Evolutionary conservation across 2,888 invertebrate genomes (phyloP), one percentile per base, ranked within the genome.

Genomic region (Lycocerus yunnanus): DNA sequence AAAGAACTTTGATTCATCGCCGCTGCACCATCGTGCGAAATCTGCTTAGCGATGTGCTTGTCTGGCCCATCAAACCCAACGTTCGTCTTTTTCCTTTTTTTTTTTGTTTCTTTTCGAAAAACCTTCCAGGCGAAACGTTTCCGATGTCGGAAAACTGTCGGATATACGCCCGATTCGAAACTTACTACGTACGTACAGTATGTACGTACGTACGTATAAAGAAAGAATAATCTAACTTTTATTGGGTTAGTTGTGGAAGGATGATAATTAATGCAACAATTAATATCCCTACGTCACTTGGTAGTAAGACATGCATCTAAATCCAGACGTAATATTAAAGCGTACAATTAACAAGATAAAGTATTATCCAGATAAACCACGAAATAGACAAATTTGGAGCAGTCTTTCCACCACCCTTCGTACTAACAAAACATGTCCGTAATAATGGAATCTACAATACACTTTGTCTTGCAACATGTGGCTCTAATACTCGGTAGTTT

Each of bases 401-500:
- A 69, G 73, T 71, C 73, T 65, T 76, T 73, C 69, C 73, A 70
- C 72, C 73, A 72, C 66, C 73, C 73, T 66, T 76, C 66, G 69
- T 73, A 66, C 65, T 71, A 76, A 71, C 76, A 76, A 76, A 76
- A 74, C 76, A 74, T 76, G 71, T 74, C 80, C 76, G 80, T 78
- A 83, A 81, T 83, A 83, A 83, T 80, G 82, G 82, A 83, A 83
- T 83, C 83, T 83, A 84, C 82, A 83, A 83, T 84, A 84, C 84
- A 84, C 85, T 85, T 82, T 82, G 82, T 86, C 86, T 85, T 86
- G 86, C 83, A 84, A 83, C 85, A 85, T 84, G 84, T 85, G 85
- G 82, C 80, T 83, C 80, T 85, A 84, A 86, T 85, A 83, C 78
- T 81, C 78, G 75, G 77, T 77, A 80, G 77, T 80, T 76, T 71